Conservation (phyloP, 2,797 vertebrate species). For the Scleropages formosus region DNA sequence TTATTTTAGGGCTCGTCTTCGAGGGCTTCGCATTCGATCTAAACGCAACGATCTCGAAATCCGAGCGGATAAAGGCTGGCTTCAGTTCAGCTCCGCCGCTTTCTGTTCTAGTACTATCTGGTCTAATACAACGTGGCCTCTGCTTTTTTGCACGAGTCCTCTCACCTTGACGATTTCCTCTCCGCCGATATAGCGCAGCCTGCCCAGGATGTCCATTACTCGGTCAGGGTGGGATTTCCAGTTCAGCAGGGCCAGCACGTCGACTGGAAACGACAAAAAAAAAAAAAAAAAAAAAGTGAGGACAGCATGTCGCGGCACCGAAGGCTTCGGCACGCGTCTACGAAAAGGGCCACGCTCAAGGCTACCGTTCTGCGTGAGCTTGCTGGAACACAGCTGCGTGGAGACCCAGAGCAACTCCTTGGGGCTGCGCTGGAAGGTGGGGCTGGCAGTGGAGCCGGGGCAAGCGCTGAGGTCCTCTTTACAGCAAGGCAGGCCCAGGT, state of each 20-base stretch:
- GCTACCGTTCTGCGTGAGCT: conserved; percentile 96
- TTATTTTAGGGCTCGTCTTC: background rate
- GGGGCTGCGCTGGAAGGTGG: conserved; percentile 95
- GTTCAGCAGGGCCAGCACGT: conserved; percentile 92
- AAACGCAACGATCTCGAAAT: no score
- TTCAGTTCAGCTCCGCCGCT: background rate
- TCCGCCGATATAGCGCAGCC: conserved; percentile 90
- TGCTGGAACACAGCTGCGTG: conserved; percentile 95
- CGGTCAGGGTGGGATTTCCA: conserved; percentile 97
- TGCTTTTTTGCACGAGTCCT: background rate
- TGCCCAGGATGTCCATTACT: conserved; percentile 91
- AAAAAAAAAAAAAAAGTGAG: background rate
- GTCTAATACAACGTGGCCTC: background rate
- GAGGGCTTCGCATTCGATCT: background rate
- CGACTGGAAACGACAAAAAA: conserved; percentile 68
- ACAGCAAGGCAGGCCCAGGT: conserved; percentile 95
- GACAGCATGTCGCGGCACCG: background rate
- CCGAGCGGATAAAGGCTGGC: background rate
- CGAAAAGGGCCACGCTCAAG: background rate
- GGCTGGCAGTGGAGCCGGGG: conserved; percentile 88
- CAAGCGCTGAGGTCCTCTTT: conserved; percentile 96
- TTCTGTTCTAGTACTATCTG: background rate
- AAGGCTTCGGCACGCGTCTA: no score
- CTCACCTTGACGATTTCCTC: conserved; percentile 97
- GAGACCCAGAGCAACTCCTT: conserved; percentile 96